These are phyloP conservation scores for Camponotus pennsylvanicus DNA, from an alignment of 1,140 invertebrate genomes.

Conservation along the genomic window DNA sequence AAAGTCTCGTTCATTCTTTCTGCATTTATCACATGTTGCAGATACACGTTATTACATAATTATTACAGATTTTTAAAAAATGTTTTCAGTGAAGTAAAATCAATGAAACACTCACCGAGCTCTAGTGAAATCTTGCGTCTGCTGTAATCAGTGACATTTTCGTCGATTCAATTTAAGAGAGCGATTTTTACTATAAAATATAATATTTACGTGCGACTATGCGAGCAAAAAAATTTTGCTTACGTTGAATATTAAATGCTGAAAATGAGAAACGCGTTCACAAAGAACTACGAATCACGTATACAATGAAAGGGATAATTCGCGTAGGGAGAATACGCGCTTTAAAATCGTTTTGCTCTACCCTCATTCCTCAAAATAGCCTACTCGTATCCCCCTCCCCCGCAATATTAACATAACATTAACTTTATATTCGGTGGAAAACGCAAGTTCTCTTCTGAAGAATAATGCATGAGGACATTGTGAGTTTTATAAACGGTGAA, in stretches of 20 bases:
- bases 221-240: background rate
- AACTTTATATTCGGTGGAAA: conserved; percentile 39
- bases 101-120: too few species aligned
- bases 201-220: background rate
- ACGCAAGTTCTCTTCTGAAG: conserved; percentile 7
- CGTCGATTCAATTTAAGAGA: too few species aligned
- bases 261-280: background rate
- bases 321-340: background rate
- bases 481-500: conserved; percentile 51
- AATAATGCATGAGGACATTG: conserved; percentile 55
- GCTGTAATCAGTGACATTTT: too few species aligned
- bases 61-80: too few species aligned
- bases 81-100: too few species aligned
- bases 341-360: conserved; percentile 44
- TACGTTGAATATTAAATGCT: background rate
- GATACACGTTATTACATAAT: too few species aligned
- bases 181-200: background rate
- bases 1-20: too few species aligned
- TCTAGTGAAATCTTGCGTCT: too few species aligned
- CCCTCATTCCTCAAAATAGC: conserved; percentile 36
- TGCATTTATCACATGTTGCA: too few species aligned
- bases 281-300: too few species aligned
- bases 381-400: background rate
- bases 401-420: conserved; percentile 52
- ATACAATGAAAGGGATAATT: background rate